Percentiles rank a stretch among this genome's conserved stretches.
phyloP scores from a whole-genome alignment of 1,140 invertebrate genomes.

The Manduca sexta region DNA sequence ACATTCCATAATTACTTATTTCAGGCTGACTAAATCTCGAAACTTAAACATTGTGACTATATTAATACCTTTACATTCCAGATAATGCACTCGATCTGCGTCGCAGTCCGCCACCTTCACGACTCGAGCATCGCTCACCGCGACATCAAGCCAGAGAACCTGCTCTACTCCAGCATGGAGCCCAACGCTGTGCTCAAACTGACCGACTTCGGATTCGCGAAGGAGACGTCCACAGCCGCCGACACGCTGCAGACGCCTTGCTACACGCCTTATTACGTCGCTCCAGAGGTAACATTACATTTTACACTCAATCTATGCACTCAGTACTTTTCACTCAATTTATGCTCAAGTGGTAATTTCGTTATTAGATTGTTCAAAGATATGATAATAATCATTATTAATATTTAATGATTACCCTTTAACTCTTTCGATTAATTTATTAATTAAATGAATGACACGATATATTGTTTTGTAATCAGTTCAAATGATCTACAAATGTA shows the following conservation, averaged over 20 bases:
- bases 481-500: too few relatives aligned
- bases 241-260: slow-evolving; percentile 96
- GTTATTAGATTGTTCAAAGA: too few relatives aligned
- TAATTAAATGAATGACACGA: too few relatives aligned
- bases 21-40: too few relatives aligned
- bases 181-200: slow-evolving; percentile 90
- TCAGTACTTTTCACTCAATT: too few relatives aligned
- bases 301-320: not conserved
- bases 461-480: too few relatives aligned
- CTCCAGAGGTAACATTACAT: slow-evolving; percentile 65
- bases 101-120: slow-evolving; percentile 96
- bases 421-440: too few relatives aligned
- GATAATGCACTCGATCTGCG: slow-evolving; percentile 97
- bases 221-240: slow-evolving; percentile 90
- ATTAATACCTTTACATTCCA: slow-evolving; percentile 47
- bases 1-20: too few relatives aligned
- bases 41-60: too few relatives aligned
- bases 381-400: too few relatives aligned
- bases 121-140: slow-evolving; percentile 97
- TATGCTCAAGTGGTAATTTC: too few relatives aligned
- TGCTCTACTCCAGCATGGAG: slow-evolving; percentile 84
- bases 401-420: too few relatives aligned
- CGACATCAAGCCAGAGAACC: slow-evolving; percentile 96
- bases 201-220: slow-evolving; percentile 99
- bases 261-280: slow-evolving; percentile 99